phyloP scores from a whole-genome alignment of 2,113 vertebrate species.

The Microtus montanus region DNA sequence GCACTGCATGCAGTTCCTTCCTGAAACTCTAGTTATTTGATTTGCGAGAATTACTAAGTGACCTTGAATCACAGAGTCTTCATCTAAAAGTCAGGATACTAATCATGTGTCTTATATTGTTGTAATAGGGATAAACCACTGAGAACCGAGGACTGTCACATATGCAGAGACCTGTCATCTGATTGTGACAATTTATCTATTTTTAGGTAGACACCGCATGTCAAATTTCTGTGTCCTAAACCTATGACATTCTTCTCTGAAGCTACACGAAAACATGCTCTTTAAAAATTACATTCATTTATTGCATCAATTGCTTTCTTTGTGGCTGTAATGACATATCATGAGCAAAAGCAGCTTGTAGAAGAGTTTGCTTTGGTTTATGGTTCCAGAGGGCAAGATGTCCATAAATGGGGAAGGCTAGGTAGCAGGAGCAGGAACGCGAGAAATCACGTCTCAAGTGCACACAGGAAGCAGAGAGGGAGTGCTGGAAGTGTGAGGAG shows the following conservation, averaged over 20 bases:
- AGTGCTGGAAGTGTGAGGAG: not conserved
- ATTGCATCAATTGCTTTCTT: not conserved
- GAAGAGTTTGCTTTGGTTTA: not conserved
- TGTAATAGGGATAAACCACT: not conserved
- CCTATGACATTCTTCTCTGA: not conserved
- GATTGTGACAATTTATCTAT: not conserved
- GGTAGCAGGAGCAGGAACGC: not conserved
- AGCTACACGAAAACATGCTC: not conserved
- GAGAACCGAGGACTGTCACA: not conserved
- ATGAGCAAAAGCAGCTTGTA: not conserved
- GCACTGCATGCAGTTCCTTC: not conserved
- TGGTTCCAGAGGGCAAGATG: not conserved
- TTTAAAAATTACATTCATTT: not conserved
- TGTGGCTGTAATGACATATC: not conserved
- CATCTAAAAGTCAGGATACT: not conserved
- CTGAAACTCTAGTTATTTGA: not conserved
- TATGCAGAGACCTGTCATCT: not conserved
- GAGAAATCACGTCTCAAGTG: not conserved
- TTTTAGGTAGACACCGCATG: not conserved
- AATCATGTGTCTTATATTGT: not conserved
- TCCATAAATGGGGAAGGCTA: not conserved
- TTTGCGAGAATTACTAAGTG: not conserved
- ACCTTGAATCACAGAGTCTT: not conserved
- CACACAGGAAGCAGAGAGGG: not conserved
- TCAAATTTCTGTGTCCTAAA: not conserved